These are phyloP conservation scores for Adrianichthys oophorus DNA, from an alignment of 2,797 vertebrate species.

Conservation along the genomic window DNA sequence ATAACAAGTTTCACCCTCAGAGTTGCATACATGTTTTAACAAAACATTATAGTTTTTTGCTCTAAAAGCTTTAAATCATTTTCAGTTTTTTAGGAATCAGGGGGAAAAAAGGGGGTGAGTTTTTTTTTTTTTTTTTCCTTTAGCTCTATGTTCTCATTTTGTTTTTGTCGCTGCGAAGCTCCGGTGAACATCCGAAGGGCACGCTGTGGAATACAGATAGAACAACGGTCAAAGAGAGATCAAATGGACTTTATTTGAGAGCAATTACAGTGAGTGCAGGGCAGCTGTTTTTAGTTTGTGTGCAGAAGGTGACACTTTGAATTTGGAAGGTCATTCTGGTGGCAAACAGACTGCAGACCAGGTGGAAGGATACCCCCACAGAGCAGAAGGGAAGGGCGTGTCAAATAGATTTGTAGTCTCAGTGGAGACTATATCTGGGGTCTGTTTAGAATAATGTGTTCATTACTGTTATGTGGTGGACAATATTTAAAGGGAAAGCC, in stretches of 20 bases:
- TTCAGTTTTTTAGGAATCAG: background rate
- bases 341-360: conserved; percentile 11
- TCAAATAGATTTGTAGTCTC: conserved; percentile 7
- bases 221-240: conserved; percentile 13
- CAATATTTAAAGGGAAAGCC: no score
- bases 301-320: conserved; percentile 18
- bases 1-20: background rate
- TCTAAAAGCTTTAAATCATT: background rate
- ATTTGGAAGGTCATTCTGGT: conserved; percentile 28
- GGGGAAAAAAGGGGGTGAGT: background rate
- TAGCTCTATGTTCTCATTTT: background rate
- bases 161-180: background rate
- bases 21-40: background rate
- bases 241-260: conserved; percentile 12
- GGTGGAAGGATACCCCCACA: conserved; percentile 20
- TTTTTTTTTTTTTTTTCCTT: background rate
- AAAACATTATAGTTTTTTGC: background rate
- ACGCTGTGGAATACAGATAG: background rate
- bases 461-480: no score
- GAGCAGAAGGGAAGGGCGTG: conserved; percentile 11
- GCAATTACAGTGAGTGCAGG: conserved; percentile 13
- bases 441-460: no score
- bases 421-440: conserved; percentile 5
- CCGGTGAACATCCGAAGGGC: background rate
- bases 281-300: conserved; percentile 18